phyloP scores from a whole-genome alignment of 2,888 invertebrate species.

The Drosophila cognata region DNA sequence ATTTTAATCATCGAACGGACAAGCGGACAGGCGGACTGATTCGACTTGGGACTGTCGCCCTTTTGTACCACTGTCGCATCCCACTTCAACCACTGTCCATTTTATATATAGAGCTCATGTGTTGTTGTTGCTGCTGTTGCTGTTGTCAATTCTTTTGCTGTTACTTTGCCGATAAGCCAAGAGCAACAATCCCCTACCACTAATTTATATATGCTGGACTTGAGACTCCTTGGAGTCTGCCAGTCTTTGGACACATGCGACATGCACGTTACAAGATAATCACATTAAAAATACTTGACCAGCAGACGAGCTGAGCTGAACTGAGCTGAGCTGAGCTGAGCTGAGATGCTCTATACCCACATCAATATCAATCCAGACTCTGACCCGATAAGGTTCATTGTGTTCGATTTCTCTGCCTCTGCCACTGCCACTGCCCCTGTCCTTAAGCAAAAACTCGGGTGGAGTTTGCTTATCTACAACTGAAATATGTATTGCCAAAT shows the following conservation, averaged over 20 bases:
- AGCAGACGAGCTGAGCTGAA: conserved; percentile 12
- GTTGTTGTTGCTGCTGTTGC: conserved; percentile 25
- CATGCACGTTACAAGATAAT: conserved; percentile 84
- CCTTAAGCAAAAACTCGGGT: background rate
- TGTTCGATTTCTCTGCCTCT: background rate
- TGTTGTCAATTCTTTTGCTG: conserved; percentile 77
- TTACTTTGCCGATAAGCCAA: conserved; percentile 67
- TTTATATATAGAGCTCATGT: conserved; percentile 28
- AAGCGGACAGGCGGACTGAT: background rate
- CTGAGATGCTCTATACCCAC: conserved; percentile 50
- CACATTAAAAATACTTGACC: conserved; percentile 81
- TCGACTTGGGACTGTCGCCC: conserved; percentile 9
- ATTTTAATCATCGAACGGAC: conserved; percentile 73
- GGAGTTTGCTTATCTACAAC: conserved; percentile 28
- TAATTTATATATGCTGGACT: conserved; percentile 5
- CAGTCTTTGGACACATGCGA: conserved; percentile 75
- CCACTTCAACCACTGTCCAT: conserved; percentile 45
- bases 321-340: conserved; percentile 1
- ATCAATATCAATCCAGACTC: conserved; percentile 59
- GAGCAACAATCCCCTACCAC: conserved; percentile 30
- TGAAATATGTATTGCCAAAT: conserved; percentile 46
- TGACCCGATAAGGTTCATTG: conserved; percentile 45
- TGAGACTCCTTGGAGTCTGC: conserved; percentile 23
- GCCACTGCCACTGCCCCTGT: background rate
- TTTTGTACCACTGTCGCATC: conserved; percentile 1